A percentile compares a stretch with the other conserved stretches of the same genome.
Evolutionary conservation across 2,113 vertebrate species (phyloP).

Genomic region (Channa argus): DNA sequence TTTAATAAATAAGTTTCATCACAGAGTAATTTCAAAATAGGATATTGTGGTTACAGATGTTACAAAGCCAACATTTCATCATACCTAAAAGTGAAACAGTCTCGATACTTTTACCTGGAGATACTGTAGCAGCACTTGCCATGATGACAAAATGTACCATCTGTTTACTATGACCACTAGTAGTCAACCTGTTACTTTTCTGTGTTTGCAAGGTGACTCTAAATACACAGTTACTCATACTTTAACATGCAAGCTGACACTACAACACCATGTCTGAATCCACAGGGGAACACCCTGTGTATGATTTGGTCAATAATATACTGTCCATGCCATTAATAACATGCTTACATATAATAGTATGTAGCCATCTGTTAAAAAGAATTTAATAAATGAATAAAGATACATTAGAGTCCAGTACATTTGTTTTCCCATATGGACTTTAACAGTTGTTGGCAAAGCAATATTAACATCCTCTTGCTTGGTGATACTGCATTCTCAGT

Average conservation of each 20-base stretch:
- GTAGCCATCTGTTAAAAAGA: background rate
- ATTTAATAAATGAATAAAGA: slow-evolving; percentile 34
- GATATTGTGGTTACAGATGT: too few relatives aligned
- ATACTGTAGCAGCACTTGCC: background rate
- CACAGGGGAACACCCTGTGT: background rate
- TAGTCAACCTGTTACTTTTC: background rate
- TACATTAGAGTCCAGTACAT: slow-evolving; percentile 4
- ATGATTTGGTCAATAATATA: background rate
- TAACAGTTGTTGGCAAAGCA: slow-evolving; percentile 19
- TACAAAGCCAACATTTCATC: background rate
- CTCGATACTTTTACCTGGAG: background rate
- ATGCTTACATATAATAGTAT: slow-evolving; percentile 7
- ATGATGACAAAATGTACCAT: background rate
- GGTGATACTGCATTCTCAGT: background rate
- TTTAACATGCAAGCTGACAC: background rate
- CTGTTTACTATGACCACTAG: background rate
- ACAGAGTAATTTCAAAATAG: too few relatives aligned
- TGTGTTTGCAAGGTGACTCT: slow-evolving; percentile 80
- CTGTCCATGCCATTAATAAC: slow-evolving; percentile 8
- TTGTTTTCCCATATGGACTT: slow-evolving; percentile 22
- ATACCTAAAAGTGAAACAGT: background rate
- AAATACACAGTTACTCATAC: background rate
- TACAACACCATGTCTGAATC: background rate
- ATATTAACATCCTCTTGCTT: slow-evolving; percentile 26
- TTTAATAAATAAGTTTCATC: too few relatives aligned